These are phyloP conservation scores for Recurvirostra avosetta DNA, from an alignment of 2,113 vertebrate genomes.

Conservation along the genomic window DNA sequence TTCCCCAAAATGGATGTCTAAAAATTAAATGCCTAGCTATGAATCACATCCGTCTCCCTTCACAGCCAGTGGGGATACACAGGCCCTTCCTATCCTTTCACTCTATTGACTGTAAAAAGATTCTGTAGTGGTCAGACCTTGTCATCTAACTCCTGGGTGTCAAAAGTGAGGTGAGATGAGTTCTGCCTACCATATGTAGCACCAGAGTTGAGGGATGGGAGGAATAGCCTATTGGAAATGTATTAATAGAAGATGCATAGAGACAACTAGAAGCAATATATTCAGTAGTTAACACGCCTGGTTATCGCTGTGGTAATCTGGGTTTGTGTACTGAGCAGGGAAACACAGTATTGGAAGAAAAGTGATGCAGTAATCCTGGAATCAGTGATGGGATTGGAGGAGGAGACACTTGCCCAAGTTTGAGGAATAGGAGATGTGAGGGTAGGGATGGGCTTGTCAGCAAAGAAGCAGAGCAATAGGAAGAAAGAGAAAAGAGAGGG, in stretches of 20 bases:
- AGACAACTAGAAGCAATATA: neutral
- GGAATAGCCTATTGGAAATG: neutral
- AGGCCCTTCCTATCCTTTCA: neutral
- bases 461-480: neutral
- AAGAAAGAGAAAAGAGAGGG: neutral
- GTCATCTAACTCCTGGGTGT: neutral
- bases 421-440: neutral
- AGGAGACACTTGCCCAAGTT: neutral
- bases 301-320: neutral
- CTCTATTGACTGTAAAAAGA: neutral
- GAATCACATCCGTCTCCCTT: neutral
- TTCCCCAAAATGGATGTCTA: neutral
- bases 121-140: neutral
- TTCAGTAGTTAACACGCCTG: neutral
- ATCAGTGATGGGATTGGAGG: neutral
- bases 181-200: neutral
- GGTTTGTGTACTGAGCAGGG: neutral
- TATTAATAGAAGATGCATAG: neutral
- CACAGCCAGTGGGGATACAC: neutral
- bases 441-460: neutral
- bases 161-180: neutral
- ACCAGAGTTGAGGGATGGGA: neutral
- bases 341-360: neutral
- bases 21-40: neutral
- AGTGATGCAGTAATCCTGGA: neutral